A percentile compares a stretch with the other conserved stretches of the same genome.
Evolutionary conservation across 2,797 vertebrate species (phyloP).

Genomic region (Limnodromus scolopaceus): DNA sequence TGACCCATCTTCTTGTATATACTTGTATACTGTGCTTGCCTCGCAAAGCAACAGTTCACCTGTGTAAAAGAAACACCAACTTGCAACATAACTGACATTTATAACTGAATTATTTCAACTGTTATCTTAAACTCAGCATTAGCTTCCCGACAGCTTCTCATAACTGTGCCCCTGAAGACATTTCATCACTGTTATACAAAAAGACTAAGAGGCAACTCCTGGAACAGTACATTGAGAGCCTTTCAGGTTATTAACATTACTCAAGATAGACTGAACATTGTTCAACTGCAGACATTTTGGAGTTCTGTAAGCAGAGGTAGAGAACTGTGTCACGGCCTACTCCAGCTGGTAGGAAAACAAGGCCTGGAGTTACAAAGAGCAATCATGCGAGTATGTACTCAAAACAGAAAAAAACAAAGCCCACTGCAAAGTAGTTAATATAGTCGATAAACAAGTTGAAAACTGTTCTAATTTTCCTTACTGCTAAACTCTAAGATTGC

Average conservation of each 20-base stretch:
- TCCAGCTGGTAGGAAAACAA: not conserved
- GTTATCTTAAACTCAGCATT: not conserved
- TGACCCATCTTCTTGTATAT: constrained; percentile 83
- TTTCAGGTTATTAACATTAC: not conserved
- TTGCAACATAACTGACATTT: not conserved
- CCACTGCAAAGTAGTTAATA: not conserved
- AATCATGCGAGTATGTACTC: rapidly evolving
- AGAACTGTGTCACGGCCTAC: not conserved
- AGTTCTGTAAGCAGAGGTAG: not conserved
- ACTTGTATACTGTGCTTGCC: constrained; percentile 84
- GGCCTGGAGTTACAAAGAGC: not conserved
- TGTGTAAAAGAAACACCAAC: constrained; percentile 53
- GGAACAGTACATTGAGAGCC: not conserved
- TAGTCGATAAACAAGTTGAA: not conserved
- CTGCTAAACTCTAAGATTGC: not conserved
- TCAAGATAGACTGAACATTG: not conserved
- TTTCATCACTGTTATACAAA: not conserved
- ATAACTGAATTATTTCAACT: not conserved
- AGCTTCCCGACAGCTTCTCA: not conserved
- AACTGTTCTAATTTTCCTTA: not conserved
- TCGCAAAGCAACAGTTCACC: constrained; percentile 89
- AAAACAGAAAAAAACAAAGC: not conserved
- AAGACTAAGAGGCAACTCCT: not conserved
- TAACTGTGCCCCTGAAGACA: not conserved
- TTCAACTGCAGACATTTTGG: not conserved